These are phyloP conservation scores for Achatina immaculata DNA, from an alignment of 1,140 invertebrate genomes.

Conservation along the genomic window DNA sequence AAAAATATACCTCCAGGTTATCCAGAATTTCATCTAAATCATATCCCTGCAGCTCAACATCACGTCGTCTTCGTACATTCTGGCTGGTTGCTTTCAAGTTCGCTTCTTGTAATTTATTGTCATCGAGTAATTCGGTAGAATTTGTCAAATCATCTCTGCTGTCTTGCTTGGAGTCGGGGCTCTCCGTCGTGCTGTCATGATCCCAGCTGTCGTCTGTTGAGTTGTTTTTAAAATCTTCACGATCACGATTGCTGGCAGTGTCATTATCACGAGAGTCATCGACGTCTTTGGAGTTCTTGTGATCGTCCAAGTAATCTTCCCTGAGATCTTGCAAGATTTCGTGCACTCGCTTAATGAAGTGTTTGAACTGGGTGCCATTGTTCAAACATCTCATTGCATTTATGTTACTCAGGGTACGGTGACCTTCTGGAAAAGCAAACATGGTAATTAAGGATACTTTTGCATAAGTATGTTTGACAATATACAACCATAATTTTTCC, in stretches of 20 bases:
- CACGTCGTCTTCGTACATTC: not conserved
- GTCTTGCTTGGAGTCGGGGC: slow-evolving; percentile 1
- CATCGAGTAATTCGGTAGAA: no score
- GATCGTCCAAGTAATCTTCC: slow-evolving; percentile 3
- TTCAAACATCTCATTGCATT: slow-evolving; percentile 23
- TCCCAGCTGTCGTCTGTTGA: not conserved
- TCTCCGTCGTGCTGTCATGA: not conserved
- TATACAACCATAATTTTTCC: no score
- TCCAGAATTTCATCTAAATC: slow-evolving; percentile 45
- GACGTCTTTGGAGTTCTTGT: not conserved
- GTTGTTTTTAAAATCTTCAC: not conserved
- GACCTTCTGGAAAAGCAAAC: not conserved
- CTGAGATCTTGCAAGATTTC: not conserved
- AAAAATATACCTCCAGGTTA: slow-evolving; percentile 66
- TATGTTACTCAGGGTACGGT: not conserved
- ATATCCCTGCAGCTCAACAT: not conserved
- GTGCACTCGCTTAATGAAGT: slow-evolving; percentile 6
- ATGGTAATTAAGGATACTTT: no score
- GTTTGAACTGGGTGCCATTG: not conserved
- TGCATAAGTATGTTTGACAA: no score
- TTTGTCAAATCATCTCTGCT: no score
- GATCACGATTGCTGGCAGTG: not conserved
- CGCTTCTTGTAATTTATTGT: no score
- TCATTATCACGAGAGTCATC: not conserved
- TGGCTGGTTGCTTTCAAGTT: not conserved